A percentile compares a stretch with the other conserved stretches of the same genome.
These are phyloP conservation scores for Vanacampus margaritifer DNA, from an alignment of 2,113 vertebrate species.

Conservation along the genomic window DNA sequence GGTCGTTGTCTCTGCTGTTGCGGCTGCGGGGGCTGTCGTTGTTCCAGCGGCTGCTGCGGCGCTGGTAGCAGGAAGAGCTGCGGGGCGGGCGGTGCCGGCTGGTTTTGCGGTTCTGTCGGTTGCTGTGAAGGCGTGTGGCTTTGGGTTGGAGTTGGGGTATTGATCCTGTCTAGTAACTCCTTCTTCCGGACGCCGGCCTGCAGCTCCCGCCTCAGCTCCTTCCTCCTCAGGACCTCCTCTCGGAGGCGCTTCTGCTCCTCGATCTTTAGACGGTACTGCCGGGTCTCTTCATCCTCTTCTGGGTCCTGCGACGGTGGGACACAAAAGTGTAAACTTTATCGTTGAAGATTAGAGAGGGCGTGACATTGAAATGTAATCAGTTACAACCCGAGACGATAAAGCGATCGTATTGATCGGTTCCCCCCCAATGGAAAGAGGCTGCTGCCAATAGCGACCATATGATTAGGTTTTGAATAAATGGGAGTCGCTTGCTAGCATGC, in stretches of 20 bases:
- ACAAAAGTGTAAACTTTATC: neutral
- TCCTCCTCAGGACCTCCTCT: slow-evolving; percentile 90
- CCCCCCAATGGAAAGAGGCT: slow-evolving; percentile 57
- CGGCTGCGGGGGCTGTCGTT: slow-evolving; percentile 19
- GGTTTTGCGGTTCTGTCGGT: slow-evolving; percentile 36
- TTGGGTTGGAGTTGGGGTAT: slow-evolving; percentile 38
- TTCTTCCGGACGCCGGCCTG: slow-evolving; percentile 92
- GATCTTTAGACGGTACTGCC: slow-evolving; percentile 90
- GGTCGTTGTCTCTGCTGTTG: slow-evolving; percentile 58
- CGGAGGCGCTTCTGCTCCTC: slow-evolving; percentile 94
- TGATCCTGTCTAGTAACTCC: slow-evolving; percentile 86
- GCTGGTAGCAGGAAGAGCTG: neutral
- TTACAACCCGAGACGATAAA: slow-evolving; percentile 36
- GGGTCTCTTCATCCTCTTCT: slow-evolving; percentile 91
- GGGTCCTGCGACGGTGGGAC: slow-evolving; percentile 73
- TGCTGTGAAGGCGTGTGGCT: slow-evolving; percentile 35
- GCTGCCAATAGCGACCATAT: slow-evolving; percentile 83
- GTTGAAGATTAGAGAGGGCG: neutral
- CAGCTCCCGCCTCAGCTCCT: slow-evolving; percentile 91
- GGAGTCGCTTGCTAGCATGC: slow-evolving; percentile 72
- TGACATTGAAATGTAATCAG: slow-evolving; percentile 24
- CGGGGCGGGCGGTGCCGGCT: slow-evolving; percentile 24
- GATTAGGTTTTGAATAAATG: slow-evolving; percentile 83
- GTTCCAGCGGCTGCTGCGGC: neutral
- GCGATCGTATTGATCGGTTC: slow-evolving; percentile 45